Evolutionary conservation across 2,888 invertebrate genomes (phyloP), one percentile per base, ranked within the genome.

Genomic region (Panzeria rudis): DNA sequence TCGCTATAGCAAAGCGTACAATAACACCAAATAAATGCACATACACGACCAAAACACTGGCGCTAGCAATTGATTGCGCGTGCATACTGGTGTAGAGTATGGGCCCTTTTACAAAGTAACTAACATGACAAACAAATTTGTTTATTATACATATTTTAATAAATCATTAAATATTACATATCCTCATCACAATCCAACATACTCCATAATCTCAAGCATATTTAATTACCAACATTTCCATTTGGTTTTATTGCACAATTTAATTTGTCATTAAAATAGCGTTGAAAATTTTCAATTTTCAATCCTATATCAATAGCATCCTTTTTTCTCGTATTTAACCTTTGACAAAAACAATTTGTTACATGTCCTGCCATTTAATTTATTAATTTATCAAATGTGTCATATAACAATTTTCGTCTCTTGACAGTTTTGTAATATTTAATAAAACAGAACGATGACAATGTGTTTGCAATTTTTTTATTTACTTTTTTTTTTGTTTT

Each of bases 341-440:
- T 76, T 82, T 71, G 62, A 71, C 71, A 77, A 72, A 44, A 56
- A 52, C 47, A 64, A 71, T 76, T 82, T 71, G 76, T 82, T 47
- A 83, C 62, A 83, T 77, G 82, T 83, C 82, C 82, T 77, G 76
- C 62, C 76, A 77, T 83, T 83, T 77, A 71, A 71, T 77, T 83
- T 72, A 71, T 77, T 83, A 83, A 83, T 83, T 77, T 83, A 77
- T 83, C 82, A 83, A 83, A 83, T 77, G 71, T 83, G 71, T 82
- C 81, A 77, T 71, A 77, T 83, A 50, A 77, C 77, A 83, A 23
- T 62, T 52, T 77, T 66, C 41, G 76, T 72, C 82, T 72, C 71
- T 59, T 83, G 71, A 83, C 82, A 77, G 66, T 71, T 83, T 83
- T 83, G 71, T 72, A 72, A 83, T 41, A 83, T 82, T 82, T 64